Evolutionary conservation across 2,113 vertebrate species (phyloP).

Genomic region (Equus quagga): DNA sequence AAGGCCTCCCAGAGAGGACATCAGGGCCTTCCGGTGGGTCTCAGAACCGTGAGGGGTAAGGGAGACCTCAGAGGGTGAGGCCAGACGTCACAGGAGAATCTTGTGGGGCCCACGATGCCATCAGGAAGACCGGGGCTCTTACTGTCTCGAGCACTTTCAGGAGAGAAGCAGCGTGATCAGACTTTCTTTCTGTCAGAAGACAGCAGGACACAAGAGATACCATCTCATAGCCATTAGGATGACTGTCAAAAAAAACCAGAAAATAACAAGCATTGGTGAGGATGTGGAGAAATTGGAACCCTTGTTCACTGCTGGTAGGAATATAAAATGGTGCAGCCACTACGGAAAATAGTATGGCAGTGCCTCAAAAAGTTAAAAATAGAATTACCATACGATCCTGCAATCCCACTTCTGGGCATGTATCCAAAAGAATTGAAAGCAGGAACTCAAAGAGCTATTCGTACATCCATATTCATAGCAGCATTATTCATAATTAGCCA

Average conservation of each 20-base stretch:
- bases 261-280: not conserved
- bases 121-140: not conserved
- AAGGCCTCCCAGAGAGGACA: not conserved
- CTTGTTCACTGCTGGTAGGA: not conserved
- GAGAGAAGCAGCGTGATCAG: not conserved
- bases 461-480: not conserved
- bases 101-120: not conserved
- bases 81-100: not conserved
- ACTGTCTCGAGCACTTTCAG: not conserved
- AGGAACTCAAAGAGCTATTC: not conserved
- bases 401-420: not conserved
- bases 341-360: not conserved
- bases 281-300: not conserved
- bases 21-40: no score
- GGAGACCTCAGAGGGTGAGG: not conserved
- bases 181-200: not conserved
- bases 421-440: not conserved
- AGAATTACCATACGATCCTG: not conserved
- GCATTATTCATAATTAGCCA: not conserved
- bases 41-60: no score
- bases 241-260: not conserved
- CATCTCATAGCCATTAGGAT: not conserved
- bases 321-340: not conserved
- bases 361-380: not conserved
- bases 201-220: not conserved